A percentile compares a stretch with the other conserved stretches of the same genome.
These are phyloP conservation scores for Metaphire vulgaris DNA, from an alignment of 1,140 invertebrate species.

Conservation along the genomic window DNA sequence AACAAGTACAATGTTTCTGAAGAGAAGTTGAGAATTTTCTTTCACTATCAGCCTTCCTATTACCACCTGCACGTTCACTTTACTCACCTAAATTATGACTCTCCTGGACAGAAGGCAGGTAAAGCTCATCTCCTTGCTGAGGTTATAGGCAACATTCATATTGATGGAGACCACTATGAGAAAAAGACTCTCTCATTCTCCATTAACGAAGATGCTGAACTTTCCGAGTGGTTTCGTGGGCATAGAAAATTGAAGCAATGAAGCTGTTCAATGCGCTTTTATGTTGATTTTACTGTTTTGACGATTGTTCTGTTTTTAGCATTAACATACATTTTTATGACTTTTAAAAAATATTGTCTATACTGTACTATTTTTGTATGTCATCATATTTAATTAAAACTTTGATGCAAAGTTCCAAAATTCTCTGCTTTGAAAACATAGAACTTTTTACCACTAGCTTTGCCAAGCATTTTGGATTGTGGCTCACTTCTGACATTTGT, in stretches of 20 bases:
- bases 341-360: no score
- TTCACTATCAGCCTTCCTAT: conserved; percentile 95
- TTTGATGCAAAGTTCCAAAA: no score
- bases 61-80: conserved; percentile 95
- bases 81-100: conserved; percentile 71
- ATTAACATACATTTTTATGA: no score
- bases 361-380: no score
- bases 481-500: no score
- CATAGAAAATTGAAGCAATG: conserved; percentile 30
- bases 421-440: no score
- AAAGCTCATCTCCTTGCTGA: conserved; percentile 76
- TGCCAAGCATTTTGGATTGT: no score
- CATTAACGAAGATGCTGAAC: conserved; percentile 43
- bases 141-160: conserved; percentile 85
- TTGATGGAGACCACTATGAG: conserved; percentile 74
- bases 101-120: conserved; percentile 64
- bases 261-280: no score
- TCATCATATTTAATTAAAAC: no score
- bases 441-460: no score
- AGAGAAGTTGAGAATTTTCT: conserved; percentile 68
- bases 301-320: no score
- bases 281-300: no score
- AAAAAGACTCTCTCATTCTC: conserved; percentile 62
- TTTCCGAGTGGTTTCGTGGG: conserved; percentile 41
- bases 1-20: conserved; percentile 69